Conservation (phyloP, 30 jellyfish, hydroid and myxozoan species). For the Mastigias papua region DNA sequence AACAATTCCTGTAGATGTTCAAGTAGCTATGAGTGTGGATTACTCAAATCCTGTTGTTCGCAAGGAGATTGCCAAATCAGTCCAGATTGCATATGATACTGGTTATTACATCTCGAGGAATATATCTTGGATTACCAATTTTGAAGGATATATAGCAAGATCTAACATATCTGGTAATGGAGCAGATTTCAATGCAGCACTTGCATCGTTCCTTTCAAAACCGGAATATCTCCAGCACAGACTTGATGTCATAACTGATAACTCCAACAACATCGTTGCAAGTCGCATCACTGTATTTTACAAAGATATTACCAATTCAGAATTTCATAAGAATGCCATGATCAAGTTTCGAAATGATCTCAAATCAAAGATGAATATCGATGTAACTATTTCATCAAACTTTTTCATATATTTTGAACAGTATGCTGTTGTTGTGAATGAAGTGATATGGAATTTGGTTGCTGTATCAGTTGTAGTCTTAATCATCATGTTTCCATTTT, state of each 20-base stretch:
- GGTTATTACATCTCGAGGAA: slow-evolving; percentile 33
- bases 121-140: slow-evolving; percentile 27
- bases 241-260: slow-evolving; percentile 26
- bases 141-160: slow-evolving; percentile 15
- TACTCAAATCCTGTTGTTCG: slow-evolving; percentile 58
- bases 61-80: slow-evolving; percentile 27
- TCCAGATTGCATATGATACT: slow-evolving; percentile 34
- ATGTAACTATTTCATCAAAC: slow-evolving; percentile 1
- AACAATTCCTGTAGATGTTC: slow-evolving; percentile 47
- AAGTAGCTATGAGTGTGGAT: slow-evolving; percentile 17
- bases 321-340: slow-evolving; percentile 65
- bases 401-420: slow-evolving; percentile 66
- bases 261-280: slow-evolving; percentile 36
- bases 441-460: slow-evolving; percentile 36
- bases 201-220: slow-evolving; percentile 13
- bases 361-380: background rate
- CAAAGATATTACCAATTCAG: slow-evolving; percentile 30
- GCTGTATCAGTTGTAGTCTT: slow-evolving; percentile 26
- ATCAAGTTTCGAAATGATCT: slow-evolving; percentile 18
- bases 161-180: slow-evolving; percentile 14
- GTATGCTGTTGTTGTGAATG: slow-evolving; percentile 42
- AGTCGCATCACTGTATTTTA: slow-evolving; percentile 25
- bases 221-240: slow-evolving; percentile 16
- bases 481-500: slow-evolving; percentile 42
- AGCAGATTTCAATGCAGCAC: slow-evolving; percentile 14